phyloP scores from a whole-genome alignment of 2,888 invertebrate genomes.

The Ptycholaimellus sp. region DNA sequence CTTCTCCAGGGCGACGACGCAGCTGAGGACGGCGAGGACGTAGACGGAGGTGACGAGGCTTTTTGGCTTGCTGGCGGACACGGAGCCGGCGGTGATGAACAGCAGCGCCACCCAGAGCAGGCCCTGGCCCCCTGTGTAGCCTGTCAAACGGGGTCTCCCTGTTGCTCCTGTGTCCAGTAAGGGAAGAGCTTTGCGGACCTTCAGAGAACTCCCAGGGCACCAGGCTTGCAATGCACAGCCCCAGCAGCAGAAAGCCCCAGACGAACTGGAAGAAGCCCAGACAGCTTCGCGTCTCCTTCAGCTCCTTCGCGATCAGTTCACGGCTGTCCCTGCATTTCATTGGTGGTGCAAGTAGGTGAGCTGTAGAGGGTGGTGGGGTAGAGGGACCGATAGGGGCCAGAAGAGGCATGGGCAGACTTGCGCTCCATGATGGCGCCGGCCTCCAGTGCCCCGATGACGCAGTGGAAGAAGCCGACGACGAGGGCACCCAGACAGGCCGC shows the following conservation, averaged over 20 bases:
- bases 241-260: constrained; percentile 17
- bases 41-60: constrained; percentile 15
- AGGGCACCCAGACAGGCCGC: no score
- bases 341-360: no score
- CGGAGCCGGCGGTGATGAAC: constrained; percentile 15
- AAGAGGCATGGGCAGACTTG: no score
- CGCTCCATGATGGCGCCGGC: neutral
- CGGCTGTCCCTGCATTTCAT: no score
- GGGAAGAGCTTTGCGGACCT: no score
- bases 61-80: constrained; percentile 15
- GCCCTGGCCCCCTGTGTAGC: constrained; percentile 19
- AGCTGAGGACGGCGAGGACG: constrained; percentile 13
- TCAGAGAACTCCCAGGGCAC: no score
- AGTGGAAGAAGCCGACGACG: neutral
- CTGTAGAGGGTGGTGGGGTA: no score
- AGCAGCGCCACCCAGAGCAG: constrained; percentile 19
- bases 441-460: neutral
- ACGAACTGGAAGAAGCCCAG: constrained; percentile 16
- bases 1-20: constrained; percentile 18
- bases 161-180: no score
- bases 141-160: constrained; percentile 19
- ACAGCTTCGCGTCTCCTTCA: no score
- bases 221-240: constrained; percentile 17
- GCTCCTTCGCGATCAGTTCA: no score
- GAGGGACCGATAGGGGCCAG: no score